Evolutionary conservation across 2,797 vertebrate species (phyloP).

Genomic region (Anabas testudineus): DNA sequence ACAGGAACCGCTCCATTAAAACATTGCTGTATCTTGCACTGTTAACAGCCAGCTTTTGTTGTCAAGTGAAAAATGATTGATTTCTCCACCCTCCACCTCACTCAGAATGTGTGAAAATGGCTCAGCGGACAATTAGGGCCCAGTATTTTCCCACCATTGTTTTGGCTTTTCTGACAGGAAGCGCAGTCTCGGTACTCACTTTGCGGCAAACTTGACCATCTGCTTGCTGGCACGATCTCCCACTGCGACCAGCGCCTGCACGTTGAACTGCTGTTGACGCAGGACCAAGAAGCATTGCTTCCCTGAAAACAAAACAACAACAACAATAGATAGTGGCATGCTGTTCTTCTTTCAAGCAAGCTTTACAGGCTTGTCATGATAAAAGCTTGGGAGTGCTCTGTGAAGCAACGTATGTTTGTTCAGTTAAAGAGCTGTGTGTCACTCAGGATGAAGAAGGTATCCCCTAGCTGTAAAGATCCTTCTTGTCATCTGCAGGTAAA

Average conservation of each 20-base stretch:
- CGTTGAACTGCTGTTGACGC: constrained; percentile 98
- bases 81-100: constrained; percentile 48
- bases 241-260: constrained; percentile 97
- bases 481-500: constrained; percentile 50
- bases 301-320: constrained; percentile 84
- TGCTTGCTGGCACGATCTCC: constrained; percentile 99
- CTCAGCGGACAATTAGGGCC: constrained; percentile 83
- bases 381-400: constrained; percentile 26
- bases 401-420: constrained; percentile 18
- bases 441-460: neutral
- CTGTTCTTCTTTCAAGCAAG: constrained; percentile 25
- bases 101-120: constrained; percentile 92
- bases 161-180: constrained; percentile 91
- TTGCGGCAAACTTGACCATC: constrained; percentile 99
- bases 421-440: constrained; percentile 10
- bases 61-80: constrained; percentile 80
- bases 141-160: constrained; percentile 98
- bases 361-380: constrained; percentile 29
- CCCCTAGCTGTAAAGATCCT: constrained; percentile 23
- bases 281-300: constrained; percentile 99
- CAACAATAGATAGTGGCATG: constrained; percentile 37
- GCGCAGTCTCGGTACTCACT: constrained; percentile 93
- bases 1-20: constrained; percentile 80
- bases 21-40: constrained; percentile 61
- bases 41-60: constrained; percentile 78